Evolutionary conservation across 2,888 invertebrate genomes (phyloP), one percentile per base, ranked within the genome.

Genomic region (Carterocephalus palaemon): DNA sequence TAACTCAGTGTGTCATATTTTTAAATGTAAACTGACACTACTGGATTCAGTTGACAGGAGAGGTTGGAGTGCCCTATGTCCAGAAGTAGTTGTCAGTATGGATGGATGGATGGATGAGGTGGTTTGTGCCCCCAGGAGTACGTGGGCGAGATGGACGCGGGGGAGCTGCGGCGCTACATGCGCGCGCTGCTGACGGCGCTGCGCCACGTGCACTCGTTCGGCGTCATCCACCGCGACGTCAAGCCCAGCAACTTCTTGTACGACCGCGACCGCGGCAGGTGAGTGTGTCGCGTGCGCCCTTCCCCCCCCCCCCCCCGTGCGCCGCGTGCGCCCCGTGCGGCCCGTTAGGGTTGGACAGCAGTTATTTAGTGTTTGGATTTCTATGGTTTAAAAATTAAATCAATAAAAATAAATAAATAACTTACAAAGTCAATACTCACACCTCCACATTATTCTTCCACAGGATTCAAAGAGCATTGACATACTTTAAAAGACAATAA

Each of bases 201-300:
- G 56, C 82, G 88, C 3, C 90, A 93, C 61, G 95, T 97, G 46
- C 97, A 97, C 78, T 89, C 91, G 29, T 93, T 93, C 70, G 91
- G 92, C 51, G 91, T 97, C 50, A 95, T 97, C 48, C 97, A 97
- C 70, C 88, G 97, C 42, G 97, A 97, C 67, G 91, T 97, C 26
- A 97, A 97, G 76, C 97, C 97, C 1, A 94, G 93, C 75, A 97
- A 97, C 83, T 97, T 97, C 74, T 88, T 97, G 5, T 96, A 95
- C 67, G 93, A 95, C 74, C 88, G 95, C 7, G 86, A 88, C 16
- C 89, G 88, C 48, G 87, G 87, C 56, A 89, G 88, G 91, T 91
- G 50, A 12, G 28, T 2, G 7, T 2, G 12, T 7, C 31, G n/a
- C 34, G n/a, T 12, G 48, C 15, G 20, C 54, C 9, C 29, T 41